These are phyloP conservation scores for Tachysurus fulvidraco DNA, from an alignment of 2,113 vertebrate species.

Conservation along the genomic window DNA sequence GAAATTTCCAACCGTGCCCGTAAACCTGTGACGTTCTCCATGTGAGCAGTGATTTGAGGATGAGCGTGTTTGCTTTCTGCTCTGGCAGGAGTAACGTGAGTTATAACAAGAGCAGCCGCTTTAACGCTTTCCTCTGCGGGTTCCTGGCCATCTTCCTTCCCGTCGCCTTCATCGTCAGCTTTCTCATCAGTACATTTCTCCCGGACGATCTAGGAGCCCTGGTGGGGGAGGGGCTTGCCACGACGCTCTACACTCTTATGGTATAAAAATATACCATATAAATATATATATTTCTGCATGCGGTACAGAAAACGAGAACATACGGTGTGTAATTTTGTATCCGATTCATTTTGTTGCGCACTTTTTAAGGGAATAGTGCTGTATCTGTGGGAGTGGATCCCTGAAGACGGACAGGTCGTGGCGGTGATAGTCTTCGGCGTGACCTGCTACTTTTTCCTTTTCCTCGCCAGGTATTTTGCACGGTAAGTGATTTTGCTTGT, in stretches of 20 bases:
- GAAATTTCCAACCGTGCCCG: not conserved
- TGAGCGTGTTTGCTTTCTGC: not conserved
- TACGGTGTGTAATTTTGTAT: not conserved
- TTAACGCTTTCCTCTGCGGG: constrained; percentile 70
- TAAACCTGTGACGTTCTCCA: not conserved
- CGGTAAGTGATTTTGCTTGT: constrained; percentile 61
- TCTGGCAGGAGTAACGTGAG: constrained; percentile 62
- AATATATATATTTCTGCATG: not conserved
- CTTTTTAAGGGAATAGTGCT: constrained; percentile 66
- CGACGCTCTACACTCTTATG: constrained; percentile 49
- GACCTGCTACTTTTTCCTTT: constrained; percentile 71
- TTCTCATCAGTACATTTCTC: constrained; percentile 67
- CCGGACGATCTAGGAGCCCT: constrained; percentile 65
- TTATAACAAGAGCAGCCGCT: constrained; percentile 67
- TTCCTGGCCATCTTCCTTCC: constrained; percentile 70
- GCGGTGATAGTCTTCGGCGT: constrained; percentile 67
- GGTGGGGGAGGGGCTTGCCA: constrained; percentile 66
- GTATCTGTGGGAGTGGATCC: constrained; percentile 76
- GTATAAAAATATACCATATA: constrained; percentile 51
- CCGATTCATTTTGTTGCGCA: not conserved
- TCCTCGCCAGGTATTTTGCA: constrained; percentile 72
- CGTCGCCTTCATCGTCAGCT: constrained; percentile 69
- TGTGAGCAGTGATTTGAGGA: not conserved
- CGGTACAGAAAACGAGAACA: no score
- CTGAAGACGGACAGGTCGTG: constrained; percentile 75